Conservation (phyloP, 2,797 vertebrate species). For the Muraenolepis orangiensis region DNA sequence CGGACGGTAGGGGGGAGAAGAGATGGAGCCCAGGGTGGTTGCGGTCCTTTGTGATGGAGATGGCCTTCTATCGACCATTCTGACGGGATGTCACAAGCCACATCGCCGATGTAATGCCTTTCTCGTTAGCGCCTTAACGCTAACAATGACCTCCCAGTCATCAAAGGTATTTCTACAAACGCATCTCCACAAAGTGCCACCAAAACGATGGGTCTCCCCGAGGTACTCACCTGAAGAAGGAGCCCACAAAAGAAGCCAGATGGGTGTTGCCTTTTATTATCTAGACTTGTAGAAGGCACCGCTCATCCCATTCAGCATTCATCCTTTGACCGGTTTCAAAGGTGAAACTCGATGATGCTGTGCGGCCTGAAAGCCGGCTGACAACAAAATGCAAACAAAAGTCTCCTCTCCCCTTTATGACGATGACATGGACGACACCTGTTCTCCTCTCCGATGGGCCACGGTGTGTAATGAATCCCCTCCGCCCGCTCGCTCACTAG, state of each 20-base stretch:
- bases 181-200: neutral
- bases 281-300: slow-evolving; percentile 48
- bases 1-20: no score
- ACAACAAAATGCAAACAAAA: slow-evolving; percentile 63
- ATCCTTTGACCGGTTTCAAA: slow-evolving; percentile 58
- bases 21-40: no score
- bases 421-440: slow-evolving; percentile 63
- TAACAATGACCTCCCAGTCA: neutral
- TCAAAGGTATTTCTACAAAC: slow-evolving; percentile 13
- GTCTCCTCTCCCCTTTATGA: slow-evolving; percentile 47
- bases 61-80: no score
- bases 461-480: slow-evolving; percentile 51
- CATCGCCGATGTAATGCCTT: neutral
- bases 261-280: slow-evolving; percentile 64
- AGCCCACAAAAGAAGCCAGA: slow-evolving; percentile 50
- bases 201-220: slow-evolving; percentile 32
- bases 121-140: neutral
- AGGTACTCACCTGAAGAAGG: slow-evolving; percentile 43
- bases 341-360: slow-evolving; percentile 61
- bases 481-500: neutral
- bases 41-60: no score
- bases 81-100: no score
- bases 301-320: slow-evolving; percentile 50
- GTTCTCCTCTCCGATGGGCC: slow-evolving; percentile 55
- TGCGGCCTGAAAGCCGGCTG: slow-evolving; percentile 52